phyloP scores from a whole-genome alignment of 2,797 vertebrate species.

The Sebastes iracundus region DNA sequence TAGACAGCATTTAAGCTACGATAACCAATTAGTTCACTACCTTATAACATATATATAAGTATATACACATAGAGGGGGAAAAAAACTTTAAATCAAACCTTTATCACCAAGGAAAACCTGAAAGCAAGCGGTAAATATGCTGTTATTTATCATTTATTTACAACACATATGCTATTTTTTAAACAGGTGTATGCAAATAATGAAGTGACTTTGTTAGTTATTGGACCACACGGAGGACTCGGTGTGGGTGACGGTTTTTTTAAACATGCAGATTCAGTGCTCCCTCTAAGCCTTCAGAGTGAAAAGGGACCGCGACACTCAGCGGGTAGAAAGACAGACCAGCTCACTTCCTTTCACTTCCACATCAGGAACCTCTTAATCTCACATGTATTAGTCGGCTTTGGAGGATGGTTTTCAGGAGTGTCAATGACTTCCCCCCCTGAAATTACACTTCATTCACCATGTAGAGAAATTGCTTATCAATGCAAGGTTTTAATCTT shows the following conservation, averaged over 20 bases:
- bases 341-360: background rate
- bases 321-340: constrained; percentile 55
- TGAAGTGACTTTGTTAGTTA: constrained; percentile 33
- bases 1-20: constrained; percentile 18
- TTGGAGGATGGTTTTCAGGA: background rate
- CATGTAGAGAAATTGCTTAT: background rate
- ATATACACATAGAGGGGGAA: background rate
- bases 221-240: constrained; percentile 7
- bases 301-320: constrained; percentile 53
- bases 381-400: background rate
- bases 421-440: background rate
- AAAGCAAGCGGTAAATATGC: constrained; percentile 60
- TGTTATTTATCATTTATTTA: constrained; percentile 66
- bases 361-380: background rate
- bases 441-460: background rate
- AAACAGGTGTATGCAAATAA: constrained; percentile 31
- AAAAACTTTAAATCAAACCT: constrained; percentile 9
- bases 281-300: constrained; percentile 75
- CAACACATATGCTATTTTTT: constrained; percentile 48
- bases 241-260: constrained; percentile 4
- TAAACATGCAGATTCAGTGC: constrained; percentile 77
- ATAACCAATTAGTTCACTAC: constrained; percentile 17
- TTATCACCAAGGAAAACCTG: constrained; percentile 27
- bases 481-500: background rate
- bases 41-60: background rate